A percentile compares a stretch with the other conserved stretches of the same genome.
phyloP scores from a whole-genome alignment of 2,113 vertebrate species.

The Myotis brandtii region DNA sequence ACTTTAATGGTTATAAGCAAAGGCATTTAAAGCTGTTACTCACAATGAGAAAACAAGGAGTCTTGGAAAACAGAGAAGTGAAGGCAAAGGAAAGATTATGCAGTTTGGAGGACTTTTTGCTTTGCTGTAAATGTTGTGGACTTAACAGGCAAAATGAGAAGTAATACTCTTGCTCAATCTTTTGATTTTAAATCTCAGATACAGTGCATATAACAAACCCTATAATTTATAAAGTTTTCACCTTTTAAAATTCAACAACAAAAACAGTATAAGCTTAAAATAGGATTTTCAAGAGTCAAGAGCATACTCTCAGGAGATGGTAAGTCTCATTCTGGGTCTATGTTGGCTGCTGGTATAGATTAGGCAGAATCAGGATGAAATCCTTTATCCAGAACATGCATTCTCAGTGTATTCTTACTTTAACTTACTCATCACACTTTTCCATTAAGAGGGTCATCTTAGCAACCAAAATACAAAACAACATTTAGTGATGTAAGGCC shows the following conservation, averaged over 20 bases:
- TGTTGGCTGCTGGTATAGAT: neutral
- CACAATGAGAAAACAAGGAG: conserved; percentile 19
- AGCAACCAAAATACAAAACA: neutral
- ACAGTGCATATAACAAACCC: neutral
- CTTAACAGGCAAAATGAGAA: neutral
- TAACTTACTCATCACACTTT: conserved; percentile 38
- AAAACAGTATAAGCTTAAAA: neutral
- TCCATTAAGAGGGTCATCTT: conserved; percentile 24
- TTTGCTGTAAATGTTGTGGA: neutral
- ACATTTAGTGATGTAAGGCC: neutral
- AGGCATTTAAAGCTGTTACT: conserved; percentile 34
- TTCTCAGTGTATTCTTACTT: conserved; percentile 7
- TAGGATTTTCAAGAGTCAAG: conserved; percentile 35
- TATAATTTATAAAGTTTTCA: conserved; percentile 36
- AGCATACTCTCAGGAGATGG: neutral
- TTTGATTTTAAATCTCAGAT: conserved; percentile 53
- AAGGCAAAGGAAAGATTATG: conserved; percentile 36
- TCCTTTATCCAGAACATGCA: conserved; percentile 26
- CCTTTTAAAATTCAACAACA: conserved; percentile 50
- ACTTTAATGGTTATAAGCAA: conserved; percentile 45
- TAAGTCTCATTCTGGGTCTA: neutral
- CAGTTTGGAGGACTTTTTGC: neutral
- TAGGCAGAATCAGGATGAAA: conserved; percentile 48
- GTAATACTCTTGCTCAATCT: conserved; percentile 44
- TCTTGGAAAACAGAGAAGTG: neutral